Percentiles rank a stretch among this genome's conserved stretches.
Conservation (phyloP, 2,888 invertebrate genomes). For the Cyrtodaria siliqua region DNA sequence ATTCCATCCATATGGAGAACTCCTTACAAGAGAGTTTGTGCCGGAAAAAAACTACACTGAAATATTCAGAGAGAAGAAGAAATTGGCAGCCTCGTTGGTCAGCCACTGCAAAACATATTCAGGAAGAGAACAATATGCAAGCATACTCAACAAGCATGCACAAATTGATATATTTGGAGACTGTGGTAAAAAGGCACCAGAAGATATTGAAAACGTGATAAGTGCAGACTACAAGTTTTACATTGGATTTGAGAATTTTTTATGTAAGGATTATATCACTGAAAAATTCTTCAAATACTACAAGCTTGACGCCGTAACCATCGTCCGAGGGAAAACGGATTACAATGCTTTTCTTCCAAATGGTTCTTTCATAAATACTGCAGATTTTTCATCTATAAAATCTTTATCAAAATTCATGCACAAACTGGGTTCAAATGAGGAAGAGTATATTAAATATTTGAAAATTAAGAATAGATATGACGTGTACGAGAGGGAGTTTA, state of each 20-base stretch:
- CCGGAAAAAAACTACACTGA: constrained; percentile 39
- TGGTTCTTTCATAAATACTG: constrained; percentile 81
- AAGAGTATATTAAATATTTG: constrained; percentile 30
- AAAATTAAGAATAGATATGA: constrained; percentile 34
- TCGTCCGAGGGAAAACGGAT: constrained; percentile 78
- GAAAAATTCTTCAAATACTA: constrained; percentile 68
- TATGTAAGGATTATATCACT: constrained; percentile 72
- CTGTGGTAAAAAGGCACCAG: constrained; percentile 6
- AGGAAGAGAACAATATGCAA: constrained; percentile 46
- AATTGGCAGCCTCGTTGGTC: constrained; percentile 58
- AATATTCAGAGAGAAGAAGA: constrained; percentile 43
- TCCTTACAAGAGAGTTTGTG: constrained; percentile 1
- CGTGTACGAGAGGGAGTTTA: neutral
- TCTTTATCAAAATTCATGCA: constrained; percentile 31
- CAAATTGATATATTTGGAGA: constrained; percentile 38
- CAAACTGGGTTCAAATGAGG: constrained; percentile 27
- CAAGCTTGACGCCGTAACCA: constrained; percentile 24
- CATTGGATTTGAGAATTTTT: constrained; percentile 71
- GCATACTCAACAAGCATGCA: constrained; percentile 27
- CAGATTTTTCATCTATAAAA: constrained; percentile 73
- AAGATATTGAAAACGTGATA: constrained; percentile 25
- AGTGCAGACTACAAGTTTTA: constrained; percentile 66
- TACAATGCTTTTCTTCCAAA: constrained; percentile 77
- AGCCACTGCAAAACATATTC: constrained; percentile 58
- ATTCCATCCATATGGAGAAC: constrained; percentile 54